Conservation (phyloP, 2,113 vertebrate genomes). For the Morone saxatilis region DNA sequence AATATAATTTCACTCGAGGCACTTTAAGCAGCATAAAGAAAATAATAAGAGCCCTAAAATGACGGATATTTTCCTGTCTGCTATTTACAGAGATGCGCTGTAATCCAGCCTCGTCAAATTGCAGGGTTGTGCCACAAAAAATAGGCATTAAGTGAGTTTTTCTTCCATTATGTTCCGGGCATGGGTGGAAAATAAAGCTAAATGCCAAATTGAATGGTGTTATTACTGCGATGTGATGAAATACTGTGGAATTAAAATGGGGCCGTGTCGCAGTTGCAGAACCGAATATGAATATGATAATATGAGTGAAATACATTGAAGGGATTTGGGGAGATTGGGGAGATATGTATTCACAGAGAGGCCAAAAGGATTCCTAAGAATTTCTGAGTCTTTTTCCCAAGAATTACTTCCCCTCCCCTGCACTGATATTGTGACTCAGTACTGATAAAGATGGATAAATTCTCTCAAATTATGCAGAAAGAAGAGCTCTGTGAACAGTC, state of each 20-base stretch:
- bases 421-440: conserved; percentile 18
- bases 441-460: conserved; percentile 37
- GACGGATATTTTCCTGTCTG: conserved; percentile 47
- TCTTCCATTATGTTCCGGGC: conserved; percentile 50
- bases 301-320: background rate
- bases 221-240: conserved; percentile 55
- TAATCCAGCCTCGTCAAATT: conserved; percentile 64
- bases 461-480: conserved; percentile 20
- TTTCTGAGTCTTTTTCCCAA: background rate
- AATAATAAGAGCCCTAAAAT: conserved; percentile 47
- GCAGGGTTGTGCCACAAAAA: conserved; percentile 59
- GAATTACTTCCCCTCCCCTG: conserved; percentile 2
- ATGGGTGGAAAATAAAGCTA: conserved; percentile 53
- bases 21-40: conserved; percentile 50
- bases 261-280: conserved; percentile 20
- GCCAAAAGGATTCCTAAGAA: conserved; percentile 22
- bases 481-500: conserved; percentile 14
- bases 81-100: conserved; percentile 56
- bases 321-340: background rate
- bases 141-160: conserved; percentile 58
- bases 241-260: conserved; percentile 43
- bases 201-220: conserved; percentile 50
- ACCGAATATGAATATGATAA: conserved; percentile 10
- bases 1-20: conserved; percentile 38
- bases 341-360: conserved; percentile 15